Evolutionary conservation across 2,113 vertebrate species (phyloP), one percentile per base, ranked within the genome.

Genomic region (Phylloscopus trochiloides): DNA sequence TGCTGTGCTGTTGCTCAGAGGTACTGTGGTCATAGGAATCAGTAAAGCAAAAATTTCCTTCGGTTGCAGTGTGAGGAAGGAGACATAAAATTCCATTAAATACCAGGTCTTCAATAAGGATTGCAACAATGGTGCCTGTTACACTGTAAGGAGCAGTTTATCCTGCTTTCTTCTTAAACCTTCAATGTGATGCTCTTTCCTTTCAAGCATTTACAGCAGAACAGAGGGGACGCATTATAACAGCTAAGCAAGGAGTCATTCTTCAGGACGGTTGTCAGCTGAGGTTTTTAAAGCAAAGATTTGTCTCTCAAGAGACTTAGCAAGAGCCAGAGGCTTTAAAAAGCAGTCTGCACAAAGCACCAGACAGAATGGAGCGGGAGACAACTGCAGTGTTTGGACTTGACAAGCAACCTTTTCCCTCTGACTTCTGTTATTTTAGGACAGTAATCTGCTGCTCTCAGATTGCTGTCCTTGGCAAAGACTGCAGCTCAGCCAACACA

Each of bases 361-460:
- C 24, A 83, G 51, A 14, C 43, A 78, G 45, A 1, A 1, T 45
- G 50, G 48, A 91, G 43, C 12, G 32, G 66, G 40, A 86, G 52
- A 74, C 2, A 0, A 48, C 24, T 24, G 42, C 62, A 87, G 16
- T 52, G 51, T 31, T 89, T 85, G 77, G 62, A 66, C 45, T 73
- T 82, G 77, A 78, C 86, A 81, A 85, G 57, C n/a, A 96, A 87
- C 84, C 52, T 94, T 91, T 92, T 92, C 52, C 68, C 45, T 91
- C 76, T 79, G 57, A 57, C 29, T 90, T 87, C 76, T 85, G 45
- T 89, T 91, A 82, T 92, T 97, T 92, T 70, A 87, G 84, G 57
- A 78, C 8, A 3, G 42, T 91, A 94, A 90, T 91, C 84, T 84
- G 73, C 70, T 85, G 14, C 70, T 78, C 62, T 87, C 80, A 75